Conservation (phyloP, 2,888 invertebrate genomes). For the Crepidodera aurea region DNA sequence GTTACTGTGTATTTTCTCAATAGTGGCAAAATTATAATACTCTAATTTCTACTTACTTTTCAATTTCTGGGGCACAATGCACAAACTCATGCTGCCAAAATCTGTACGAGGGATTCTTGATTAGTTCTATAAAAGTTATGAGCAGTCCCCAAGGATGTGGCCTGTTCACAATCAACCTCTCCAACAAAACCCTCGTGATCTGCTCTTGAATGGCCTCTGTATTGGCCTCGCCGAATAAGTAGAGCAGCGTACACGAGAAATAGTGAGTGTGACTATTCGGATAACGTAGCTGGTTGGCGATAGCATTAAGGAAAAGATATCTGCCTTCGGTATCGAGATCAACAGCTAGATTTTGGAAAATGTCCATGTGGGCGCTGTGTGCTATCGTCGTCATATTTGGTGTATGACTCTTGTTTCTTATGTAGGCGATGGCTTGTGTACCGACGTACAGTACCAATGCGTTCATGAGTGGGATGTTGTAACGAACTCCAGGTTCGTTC, state of each 20-base stretch:
- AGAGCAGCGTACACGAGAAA: constrained; percentile 96
- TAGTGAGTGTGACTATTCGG: constrained; percentile 99
- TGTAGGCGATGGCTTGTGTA: constrained; percentile 92
- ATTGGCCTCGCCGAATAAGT: constrained; percentile 97
- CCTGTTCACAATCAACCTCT: constrained; percentile 95
- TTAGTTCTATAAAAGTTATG: constrained; percentile 98
- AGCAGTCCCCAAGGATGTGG: constrained; percentile 99
- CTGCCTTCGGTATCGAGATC: constrained; percentile 98
- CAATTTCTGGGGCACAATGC: constrained; percentile 98
- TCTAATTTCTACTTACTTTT: constrained; percentile 95
- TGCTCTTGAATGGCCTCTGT: constrained; percentile 98
- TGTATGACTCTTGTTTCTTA: constrained; percentile 88
- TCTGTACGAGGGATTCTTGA: constrained; percentile 97
- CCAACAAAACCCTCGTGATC: constrained; percentile 94
- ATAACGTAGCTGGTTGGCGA: constrained; percentile 98
- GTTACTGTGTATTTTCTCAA: no score
- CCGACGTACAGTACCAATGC: constrained; percentile 98
- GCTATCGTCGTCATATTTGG: constrained; percentile 98
- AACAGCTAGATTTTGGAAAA: constrained; percentile 98
- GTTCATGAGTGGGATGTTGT: constrained; percentile 96
- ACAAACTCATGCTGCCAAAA: constrained; percentile 99
- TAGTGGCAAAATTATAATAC: no score
- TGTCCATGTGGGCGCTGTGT: constrained; percentile 99
- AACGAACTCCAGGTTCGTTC: constrained; percentile 84
- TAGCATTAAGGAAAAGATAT: constrained; percentile 96